Evolutionary conservation across 2,113 vertebrate genomes (phyloP).

Genomic region (Anarhynchus alexandrinus): DNA sequence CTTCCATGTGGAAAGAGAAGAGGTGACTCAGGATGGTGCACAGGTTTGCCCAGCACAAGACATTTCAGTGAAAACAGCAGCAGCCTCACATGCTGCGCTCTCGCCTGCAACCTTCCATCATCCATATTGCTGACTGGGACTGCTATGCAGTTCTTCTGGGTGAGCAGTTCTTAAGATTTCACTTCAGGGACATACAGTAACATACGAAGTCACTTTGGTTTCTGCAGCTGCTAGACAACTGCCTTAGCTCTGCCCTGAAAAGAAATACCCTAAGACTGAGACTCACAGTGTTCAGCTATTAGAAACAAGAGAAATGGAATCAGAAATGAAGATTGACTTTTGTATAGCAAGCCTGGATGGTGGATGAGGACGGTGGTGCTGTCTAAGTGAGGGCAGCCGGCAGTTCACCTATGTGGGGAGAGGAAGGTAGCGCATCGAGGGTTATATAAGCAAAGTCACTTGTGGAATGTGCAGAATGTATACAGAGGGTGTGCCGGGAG

Average conservation of each 20-base stretch:
- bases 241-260: not conserved
- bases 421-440: not conserved
- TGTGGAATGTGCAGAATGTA: constrained; percentile 65
- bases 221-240: not conserved
- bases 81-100: not conserved
- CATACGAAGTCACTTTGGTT: not conserved
- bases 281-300: not conserved
- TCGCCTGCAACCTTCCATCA: not conserved
- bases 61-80: not conserved
- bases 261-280: not conserved
- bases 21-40: not conserved
- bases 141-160: not conserved
- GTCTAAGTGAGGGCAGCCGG: not conserved
- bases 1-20: not conserved
- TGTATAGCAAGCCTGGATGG: not conserved
- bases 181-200: not conserved
- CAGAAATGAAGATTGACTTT: not conserved
- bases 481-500: constrained; percentile 26
- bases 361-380: not conserved
- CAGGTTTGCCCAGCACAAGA: not conserved
- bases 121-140: fast-evolving
- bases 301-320: not conserved
- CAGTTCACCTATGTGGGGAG: constrained; percentile 16
- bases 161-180: not conserved
- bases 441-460: constrained; percentile 66